Conservation (phyloP, 2,888 invertebrate species). For the Timandra comae region DNA sequence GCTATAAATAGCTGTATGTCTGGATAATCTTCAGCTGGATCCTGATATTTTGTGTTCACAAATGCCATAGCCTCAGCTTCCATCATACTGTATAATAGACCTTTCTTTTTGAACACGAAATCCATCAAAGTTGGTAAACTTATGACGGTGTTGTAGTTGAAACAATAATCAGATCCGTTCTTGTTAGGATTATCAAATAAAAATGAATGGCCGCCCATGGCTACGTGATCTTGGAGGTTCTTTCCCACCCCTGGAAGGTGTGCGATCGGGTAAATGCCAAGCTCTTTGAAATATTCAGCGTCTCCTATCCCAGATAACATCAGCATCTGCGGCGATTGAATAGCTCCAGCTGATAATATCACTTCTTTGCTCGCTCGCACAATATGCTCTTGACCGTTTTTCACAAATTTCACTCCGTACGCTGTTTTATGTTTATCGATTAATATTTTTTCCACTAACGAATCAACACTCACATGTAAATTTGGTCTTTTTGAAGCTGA, state of each 20-base stretch:
- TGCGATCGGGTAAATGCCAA: conserved; percentile 77
- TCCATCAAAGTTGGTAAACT: conserved; percentile 77
- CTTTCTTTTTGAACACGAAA: conserved; percentile 78
- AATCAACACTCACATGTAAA: conserved; percentile 82
- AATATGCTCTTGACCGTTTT: conserved; percentile 68
- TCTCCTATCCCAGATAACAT: conserved; percentile 92
- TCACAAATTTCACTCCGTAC: conserved; percentile 81
- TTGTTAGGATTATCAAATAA: conserved; percentile 80
- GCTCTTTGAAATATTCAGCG: conserved; percentile 75
- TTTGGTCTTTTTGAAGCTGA: conserved; percentile 81
- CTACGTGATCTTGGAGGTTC: conserved; percentile 90
- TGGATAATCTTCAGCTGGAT: conserved; percentile 82
- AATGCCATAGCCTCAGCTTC: conserved; percentile 89
- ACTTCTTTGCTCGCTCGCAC: conserved; percentile 84
- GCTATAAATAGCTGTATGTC: conserved; percentile 87
- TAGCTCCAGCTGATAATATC: conserved; percentile 89
- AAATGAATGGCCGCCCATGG: conserved; percentile 86
- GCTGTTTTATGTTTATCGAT: conserved; percentile 79
- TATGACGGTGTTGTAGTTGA: conserved; percentile 81
- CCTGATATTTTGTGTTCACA: conserved; percentile 83
- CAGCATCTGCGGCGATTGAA: conserved; percentile 89
- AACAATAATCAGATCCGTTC: conserved; percentile 78
- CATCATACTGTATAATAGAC: conserved; percentile 85
- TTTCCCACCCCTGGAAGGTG: conserved; percentile 84
- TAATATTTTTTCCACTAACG: conserved; percentile 81